Conservation (phyloP, 1,140 invertebrate species). For the Cepaea nemoralis region DNA sequence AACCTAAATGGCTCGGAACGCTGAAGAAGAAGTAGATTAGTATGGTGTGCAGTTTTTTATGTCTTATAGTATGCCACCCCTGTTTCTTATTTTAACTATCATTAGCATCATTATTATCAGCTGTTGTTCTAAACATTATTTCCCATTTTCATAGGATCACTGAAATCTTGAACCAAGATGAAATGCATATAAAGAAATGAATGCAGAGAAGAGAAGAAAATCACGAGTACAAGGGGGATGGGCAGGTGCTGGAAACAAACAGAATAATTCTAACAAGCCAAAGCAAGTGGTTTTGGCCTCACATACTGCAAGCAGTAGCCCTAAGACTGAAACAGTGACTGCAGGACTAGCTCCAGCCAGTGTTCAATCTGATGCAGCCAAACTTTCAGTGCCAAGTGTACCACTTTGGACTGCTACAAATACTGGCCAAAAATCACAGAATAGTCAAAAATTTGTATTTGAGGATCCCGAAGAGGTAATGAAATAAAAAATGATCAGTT, state of each 20-base stretch:
- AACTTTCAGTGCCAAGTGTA: background rate
- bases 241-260: conserved; percentile 53
- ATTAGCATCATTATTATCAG: too few relatives aligned
- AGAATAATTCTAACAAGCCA: background rate
- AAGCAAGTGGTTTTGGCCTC: background rate
- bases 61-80: too few relatives aligned
- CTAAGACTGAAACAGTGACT: background rate
- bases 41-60: too few relatives aligned
- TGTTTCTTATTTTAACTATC: too few relatives aligned
- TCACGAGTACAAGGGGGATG: conserved; percentile 68
- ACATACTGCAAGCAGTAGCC: background rate
- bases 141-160: too few relatives aligned
- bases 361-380: background rate
- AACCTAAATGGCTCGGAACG: too few relatives aligned
- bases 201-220: conserved; percentile 55
- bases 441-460: conserved; percentile 61
- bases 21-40: too few relatives aligned
- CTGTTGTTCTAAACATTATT: too few relatives aligned
- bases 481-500: too few relatives aligned
- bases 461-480: conserved; percentile 58
- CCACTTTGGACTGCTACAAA: conserved; percentile 65
- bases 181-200: conserved; percentile 54
- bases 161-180: too few relatives aligned
- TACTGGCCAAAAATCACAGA: conserved; percentile 53
- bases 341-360: background rate